Evolutionary conservation across 2,797 vertebrate genomes (phyloP).

Genomic region (Gymnothorax javanicus): DNA sequence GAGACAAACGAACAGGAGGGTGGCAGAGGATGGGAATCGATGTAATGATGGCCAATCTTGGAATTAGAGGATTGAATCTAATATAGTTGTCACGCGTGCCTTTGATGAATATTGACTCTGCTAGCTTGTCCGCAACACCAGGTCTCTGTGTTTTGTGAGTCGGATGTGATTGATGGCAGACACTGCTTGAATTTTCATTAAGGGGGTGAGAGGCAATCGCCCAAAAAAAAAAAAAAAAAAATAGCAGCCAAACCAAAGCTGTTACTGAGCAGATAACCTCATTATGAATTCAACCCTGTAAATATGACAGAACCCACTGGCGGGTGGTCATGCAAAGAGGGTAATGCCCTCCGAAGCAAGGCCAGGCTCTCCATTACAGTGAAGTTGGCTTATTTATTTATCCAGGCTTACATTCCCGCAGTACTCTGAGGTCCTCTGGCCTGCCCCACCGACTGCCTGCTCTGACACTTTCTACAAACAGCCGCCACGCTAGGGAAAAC

Average conservation of each 20-base stretch:
- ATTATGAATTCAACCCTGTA: background rate
- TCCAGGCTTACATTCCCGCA: background rate
- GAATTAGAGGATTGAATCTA: slow-evolving; percentile 20
- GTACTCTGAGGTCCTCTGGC: background rate
- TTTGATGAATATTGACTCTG: slow-evolving; percentile 22
- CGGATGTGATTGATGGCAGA: background rate
- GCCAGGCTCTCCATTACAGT: background rate
- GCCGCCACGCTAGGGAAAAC: slow-evolving; percentile 8
- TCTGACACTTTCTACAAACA: slow-evolving; percentile 2
- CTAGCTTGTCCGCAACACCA: background rate
- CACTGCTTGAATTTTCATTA: slow-evolving; percentile 7
- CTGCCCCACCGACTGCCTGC: background rate
- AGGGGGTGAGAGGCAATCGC: background rate
- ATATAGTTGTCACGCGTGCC: background rate
- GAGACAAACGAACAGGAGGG: slow-evolving; percentile 15
- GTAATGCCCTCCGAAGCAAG: background rate
- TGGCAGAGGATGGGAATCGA: slow-evolving; percentile 7
- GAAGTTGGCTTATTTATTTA: background rate
- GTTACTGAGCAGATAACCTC: background rate
- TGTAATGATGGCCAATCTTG: slow-evolving; percentile 15
- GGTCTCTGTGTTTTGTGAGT: background rate
- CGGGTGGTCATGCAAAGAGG: background rate
- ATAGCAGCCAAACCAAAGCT: background rate
- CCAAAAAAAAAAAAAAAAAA: background rate
- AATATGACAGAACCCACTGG: background rate